A percentile compares a stretch with the other conserved stretches of the same genome.
phyloP scores from a whole-genome alignment of 64 coral and sea anemone species.

The Astreopora myriophthalma region DNA sequence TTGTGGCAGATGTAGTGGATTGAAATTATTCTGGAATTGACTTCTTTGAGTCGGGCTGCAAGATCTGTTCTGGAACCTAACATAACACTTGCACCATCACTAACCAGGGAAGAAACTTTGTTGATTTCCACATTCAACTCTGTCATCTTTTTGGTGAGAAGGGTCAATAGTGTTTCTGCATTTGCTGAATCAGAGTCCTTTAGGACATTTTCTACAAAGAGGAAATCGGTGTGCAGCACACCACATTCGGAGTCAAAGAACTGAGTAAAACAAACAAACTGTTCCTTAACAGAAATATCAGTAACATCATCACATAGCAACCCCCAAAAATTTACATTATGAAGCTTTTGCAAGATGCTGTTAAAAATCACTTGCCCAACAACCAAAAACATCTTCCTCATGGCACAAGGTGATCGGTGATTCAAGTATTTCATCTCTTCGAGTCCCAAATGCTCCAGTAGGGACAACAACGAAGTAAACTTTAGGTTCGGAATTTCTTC shows the following conservation, averaged over 20 bases:
- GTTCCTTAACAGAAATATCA: constrained; percentile 26
- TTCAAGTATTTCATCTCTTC: constrained; percentile 52
- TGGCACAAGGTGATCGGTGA: constrained; percentile 44
- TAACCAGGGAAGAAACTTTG: constrained; percentile 29
- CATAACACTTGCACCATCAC: constrained; percentile 65
- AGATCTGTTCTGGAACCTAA: constrained; percentile 31
- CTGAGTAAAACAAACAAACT: constrained; percentile 35
- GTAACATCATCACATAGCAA: constrained; percentile 42
- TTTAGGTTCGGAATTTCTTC: constrained; percentile 57
- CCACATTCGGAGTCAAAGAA: constrained; percentile 25
- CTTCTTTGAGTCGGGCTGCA: constrained; percentile 43
- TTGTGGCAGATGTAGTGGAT: constrained; percentile 66
- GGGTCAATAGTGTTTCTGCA: constrained; percentile 14
- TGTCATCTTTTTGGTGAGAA: constrained; percentile 5
- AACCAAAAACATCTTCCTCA: constrained; percentile 56
- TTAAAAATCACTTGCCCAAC: constrained; percentile 45
- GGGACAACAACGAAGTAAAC: constrained; percentile 40
- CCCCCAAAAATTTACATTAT: constrained; percentile 17
- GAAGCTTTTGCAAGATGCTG: constrained; percentile 35
- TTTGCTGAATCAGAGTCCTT: constrained; percentile 29
- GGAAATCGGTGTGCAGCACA: constrained; percentile 1
- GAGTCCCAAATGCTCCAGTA: constrained; percentile 44
- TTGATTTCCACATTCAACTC: constrained; percentile 12
- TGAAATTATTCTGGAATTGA: constrained; percentile 23
- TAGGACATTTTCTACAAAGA: constrained; percentile 21